Percentiles rank a stretch among this genome's conserved stretches.
Evolutionary conservation across 2,888 invertebrate genomes (phyloP).

Genomic region (Neoascia interrupta): DNA sequence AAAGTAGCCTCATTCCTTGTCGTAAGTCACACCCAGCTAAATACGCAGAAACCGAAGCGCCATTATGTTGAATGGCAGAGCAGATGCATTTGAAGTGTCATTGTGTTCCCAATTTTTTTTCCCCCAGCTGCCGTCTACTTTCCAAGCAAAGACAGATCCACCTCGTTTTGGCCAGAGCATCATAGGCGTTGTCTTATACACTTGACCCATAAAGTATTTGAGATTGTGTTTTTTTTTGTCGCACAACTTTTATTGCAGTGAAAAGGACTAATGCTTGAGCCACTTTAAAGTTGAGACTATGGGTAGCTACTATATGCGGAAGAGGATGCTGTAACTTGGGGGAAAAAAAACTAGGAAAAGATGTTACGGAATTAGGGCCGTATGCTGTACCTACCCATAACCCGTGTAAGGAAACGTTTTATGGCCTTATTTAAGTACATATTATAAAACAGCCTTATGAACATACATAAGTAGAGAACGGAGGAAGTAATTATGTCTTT

Average conservation of each 20-base stretch:
- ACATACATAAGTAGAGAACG: not conserved
- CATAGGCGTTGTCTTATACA: constrained; percentile 53
- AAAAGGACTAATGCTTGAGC: constrained; percentile 11
- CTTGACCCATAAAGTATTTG: constrained; percentile 51
- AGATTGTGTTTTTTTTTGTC: constrained; percentile 8
- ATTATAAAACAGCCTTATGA: constrained; percentile 11
- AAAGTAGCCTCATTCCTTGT: constrained; percentile 1
- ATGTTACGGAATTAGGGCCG: too few relatives aligned
- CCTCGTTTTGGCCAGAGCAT: constrained; percentile 28
- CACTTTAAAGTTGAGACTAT: not conserved
- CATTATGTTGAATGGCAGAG: constrained; percentile 12
- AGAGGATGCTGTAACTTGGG: not conserved
- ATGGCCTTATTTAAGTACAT: constrained; percentile 17
- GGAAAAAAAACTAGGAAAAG: too few relatives aligned
- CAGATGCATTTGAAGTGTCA: constrained; percentile 49
- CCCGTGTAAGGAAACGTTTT: not conserved
- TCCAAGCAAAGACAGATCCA: constrained; percentile 10
- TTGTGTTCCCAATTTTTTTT: constrained; percentile 15
- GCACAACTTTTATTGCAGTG: not conserved
- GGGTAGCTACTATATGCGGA: not conserved
- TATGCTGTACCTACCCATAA: not conserved
- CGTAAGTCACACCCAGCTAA: constrained; percentile 8
- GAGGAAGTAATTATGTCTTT: constrained; percentile 23
- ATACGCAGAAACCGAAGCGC: constrained; percentile 2
- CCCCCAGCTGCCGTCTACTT: not conserved